Percentiles rank a stretch among this genome's conserved stretches.
These are phyloP conservation scores for Magallana nippona DNA, from an alignment of 2,888 invertebrate genomes.

Conservation along the genomic window DNA sequence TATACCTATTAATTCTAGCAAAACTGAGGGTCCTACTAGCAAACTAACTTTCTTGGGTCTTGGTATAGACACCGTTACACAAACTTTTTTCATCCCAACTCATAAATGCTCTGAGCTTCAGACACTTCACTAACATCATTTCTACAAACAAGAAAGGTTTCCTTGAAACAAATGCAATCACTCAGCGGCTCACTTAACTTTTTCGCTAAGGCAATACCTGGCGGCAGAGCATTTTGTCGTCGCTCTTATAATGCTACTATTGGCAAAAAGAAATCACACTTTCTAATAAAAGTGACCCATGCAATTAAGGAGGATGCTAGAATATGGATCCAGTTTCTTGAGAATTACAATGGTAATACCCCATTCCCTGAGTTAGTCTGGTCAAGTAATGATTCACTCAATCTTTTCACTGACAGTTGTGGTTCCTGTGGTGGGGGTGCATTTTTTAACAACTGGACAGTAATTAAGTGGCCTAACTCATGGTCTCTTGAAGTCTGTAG, in stretches of 20 bases:
- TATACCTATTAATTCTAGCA: slow-evolving; percentile 29
- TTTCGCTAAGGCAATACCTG: neutral
- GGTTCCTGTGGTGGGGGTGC: slow-evolving; percentile 11
- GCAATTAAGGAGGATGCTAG: neutral
- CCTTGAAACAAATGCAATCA: slow-evolving; percentile 27
- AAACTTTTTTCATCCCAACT: slow-evolving; percentile 15
- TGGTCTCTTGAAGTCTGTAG: neutral
- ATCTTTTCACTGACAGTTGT: slow-evolving; percentile 30
- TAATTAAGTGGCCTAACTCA: neutral
- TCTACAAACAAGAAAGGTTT: neutral
- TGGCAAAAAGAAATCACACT: neutral
- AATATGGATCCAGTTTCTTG: neutral
- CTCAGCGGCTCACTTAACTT: neutral
- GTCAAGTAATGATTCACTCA: neutral
- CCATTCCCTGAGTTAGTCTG: neutral
- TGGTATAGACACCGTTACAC: slow-evolving; percentile 4
- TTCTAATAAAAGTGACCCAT: no score
- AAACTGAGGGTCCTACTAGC: slow-evolving; percentile 35
- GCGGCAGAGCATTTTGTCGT: no score
- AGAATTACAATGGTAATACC: neutral
- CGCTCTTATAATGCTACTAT: neutral
- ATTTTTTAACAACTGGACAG: slow-evolving; percentile 11
- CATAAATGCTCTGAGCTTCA: slow-evolving; percentile 19
- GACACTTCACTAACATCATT: neutral
- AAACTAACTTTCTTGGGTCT: slow-evolving; percentile 23